Evolutionary conservation across 2,113 vertebrate genomes (phyloP).

Genomic region (Todiramphus chloris): DNA sequence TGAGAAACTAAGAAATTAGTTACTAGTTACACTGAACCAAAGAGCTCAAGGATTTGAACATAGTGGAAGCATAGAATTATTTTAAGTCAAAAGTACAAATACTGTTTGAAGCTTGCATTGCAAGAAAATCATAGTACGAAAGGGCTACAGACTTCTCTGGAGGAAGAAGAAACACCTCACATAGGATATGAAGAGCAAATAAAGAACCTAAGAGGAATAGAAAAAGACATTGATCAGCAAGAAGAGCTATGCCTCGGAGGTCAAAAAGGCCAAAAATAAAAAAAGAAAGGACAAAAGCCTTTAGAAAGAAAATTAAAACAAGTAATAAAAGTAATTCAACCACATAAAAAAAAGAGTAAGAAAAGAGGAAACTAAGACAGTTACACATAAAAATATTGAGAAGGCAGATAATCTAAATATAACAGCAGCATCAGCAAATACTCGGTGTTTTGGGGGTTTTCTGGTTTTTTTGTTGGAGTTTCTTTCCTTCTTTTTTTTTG

Average conservation of each 20-base stretch:
- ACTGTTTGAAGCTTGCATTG: not conserved
- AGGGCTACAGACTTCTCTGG: not conserved
- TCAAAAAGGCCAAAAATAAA: not conserved
- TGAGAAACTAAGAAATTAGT: not conserved
- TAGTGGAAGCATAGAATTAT: not conserved
- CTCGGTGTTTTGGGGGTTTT: too few relatives aligned
- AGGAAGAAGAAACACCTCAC: not conserved
- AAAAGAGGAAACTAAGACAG: not conserved
- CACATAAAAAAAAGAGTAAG: not conserved
- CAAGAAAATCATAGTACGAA: not conserved
- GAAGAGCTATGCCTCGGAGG: not conserved
- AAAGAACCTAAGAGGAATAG: not conserved
- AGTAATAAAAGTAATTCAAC: not conserved
- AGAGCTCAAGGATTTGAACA: not conserved
- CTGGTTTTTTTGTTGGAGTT: too few relatives aligned
- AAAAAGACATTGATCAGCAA: conserved; percentile 23
- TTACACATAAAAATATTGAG: not conserved
- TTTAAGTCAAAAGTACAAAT: conserved; percentile 7
- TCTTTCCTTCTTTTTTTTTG: too few relatives aligned
- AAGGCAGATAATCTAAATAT: not conserved
- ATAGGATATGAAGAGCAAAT: not conserved
- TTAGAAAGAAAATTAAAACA: conserved; percentile 12
- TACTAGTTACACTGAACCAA: not conserved
- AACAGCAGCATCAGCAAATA: not conserved
- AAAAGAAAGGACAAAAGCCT: not conserved